Percentiles rank a stretch among this genome's conserved stretches.
Conservation (phyloP, 2,888 invertebrate species). For the Rhopalosiphum nymphaeae region DNA sequence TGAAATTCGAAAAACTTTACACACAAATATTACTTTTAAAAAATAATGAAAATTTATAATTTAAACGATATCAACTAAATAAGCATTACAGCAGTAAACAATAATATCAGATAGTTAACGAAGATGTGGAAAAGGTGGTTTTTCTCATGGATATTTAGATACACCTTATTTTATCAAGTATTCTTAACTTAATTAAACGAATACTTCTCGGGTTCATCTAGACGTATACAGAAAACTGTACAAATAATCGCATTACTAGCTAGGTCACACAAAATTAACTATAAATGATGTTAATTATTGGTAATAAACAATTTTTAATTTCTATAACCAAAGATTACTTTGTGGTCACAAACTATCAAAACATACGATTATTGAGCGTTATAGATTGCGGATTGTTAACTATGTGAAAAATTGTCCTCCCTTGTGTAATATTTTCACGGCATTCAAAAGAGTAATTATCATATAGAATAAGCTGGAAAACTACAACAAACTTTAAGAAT, state of each 20-base stretch:
- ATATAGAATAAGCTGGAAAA: neutral
- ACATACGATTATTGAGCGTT: neutral
- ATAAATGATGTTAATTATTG: neutral
- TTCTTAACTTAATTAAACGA: neutral
- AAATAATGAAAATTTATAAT: neutral
- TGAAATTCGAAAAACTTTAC: neutral
- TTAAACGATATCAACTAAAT: neutral
- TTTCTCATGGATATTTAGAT: neutral
- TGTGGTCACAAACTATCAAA: neutral
- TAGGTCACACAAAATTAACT: neutral
- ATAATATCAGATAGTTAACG: neutral
- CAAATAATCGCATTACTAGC: neutral
- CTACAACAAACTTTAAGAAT: neutral
- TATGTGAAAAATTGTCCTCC: neutral
- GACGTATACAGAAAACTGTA: neutral
- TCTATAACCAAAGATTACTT: neutral
- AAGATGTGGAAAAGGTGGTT: neutral
- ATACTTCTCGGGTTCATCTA: neutral
- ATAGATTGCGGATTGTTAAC: neutral
- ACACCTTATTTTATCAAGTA: neutral
- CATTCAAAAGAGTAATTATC: neutral
- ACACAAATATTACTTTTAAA: neutral
- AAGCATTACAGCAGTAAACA: neutral
- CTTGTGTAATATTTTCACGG: neutral
- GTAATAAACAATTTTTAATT: neutral